Percentiles rank a stretch among this genome's conserved stretches.
phyloP scores from a whole-genome alignment of 2,888 invertebrate species.

The Xestobium rufovillosum region DNA sequence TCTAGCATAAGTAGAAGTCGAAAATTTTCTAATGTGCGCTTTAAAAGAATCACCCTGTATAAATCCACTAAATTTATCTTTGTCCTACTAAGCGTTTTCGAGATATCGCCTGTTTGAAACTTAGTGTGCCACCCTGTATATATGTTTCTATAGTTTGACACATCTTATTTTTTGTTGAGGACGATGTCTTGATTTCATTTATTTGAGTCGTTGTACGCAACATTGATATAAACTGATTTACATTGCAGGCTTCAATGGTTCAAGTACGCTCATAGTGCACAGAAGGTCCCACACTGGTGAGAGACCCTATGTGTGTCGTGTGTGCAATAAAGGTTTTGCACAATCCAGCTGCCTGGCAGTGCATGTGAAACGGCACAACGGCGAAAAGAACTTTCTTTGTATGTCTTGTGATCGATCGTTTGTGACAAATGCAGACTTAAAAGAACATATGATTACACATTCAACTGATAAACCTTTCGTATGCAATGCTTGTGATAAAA shows the following conservation, averaged over 20 bases:
- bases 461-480: conserved; percentile 29
- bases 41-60: too few species aligned
- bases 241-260: conserved; percentile 40
- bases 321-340: conserved; percentile 39
- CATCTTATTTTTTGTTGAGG: too few species aligned
- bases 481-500: conserved; percentile 33
- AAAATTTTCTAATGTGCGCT: too few species aligned
- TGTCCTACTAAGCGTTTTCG: too few species aligned
- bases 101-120: too few species aligned
- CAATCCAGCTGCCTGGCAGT: conserved; percentile 42
- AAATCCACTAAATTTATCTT: too few species aligned
- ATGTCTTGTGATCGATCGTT: conserved; percentile 33
- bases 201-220: too few species aligned
- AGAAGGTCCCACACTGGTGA: conserved; percentile 41
- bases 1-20: too few species aligned
- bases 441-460: conserved; percentile 31
- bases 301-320: conserved; percentile 38
- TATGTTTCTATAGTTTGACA: too few species aligned
- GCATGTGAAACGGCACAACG: conserved; percentile 42
- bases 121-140: too few species aligned
- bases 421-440: conserved; percentile 32
- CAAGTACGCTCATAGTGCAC: conserved; percentile 40
- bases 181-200: too few species aligned
- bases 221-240: too few species aligned
- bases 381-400: conserved; percentile 32